Evolutionary conservation across 2,113 vertebrate species (phyloP).

Genomic region (Ginglymostoma cirratum): DNA sequence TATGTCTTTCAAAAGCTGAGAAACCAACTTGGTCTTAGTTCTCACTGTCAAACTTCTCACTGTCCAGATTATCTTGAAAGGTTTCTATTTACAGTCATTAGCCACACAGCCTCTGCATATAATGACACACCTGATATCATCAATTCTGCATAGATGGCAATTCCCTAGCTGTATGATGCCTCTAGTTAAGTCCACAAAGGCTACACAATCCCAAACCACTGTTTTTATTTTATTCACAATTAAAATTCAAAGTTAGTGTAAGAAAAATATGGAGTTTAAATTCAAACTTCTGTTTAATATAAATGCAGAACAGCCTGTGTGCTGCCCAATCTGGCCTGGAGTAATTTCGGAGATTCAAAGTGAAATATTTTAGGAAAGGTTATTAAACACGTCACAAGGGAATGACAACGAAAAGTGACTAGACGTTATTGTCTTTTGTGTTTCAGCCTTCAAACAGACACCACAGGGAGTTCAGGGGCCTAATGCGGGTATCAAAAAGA

Average conservation of each 20-base stretch:
- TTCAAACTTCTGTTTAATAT: neutral
- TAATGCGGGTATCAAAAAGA: conserved; percentile 73
- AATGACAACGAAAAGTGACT: neutral
- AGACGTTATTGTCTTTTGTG: neutral
- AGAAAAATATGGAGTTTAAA: neutral
- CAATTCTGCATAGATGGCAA: neutral
- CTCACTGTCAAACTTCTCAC: neutral
- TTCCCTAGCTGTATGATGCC: neutral
- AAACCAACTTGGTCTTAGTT: neutral
- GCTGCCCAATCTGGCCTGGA: neutral
- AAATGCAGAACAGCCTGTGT: neutral
- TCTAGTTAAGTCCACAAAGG: neutral
- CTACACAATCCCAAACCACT: neutral
- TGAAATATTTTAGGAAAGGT: neutral
- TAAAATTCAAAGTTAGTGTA: neutral
- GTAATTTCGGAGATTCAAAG: neutral
- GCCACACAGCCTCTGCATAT: neutral
- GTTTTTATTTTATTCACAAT: neutral
- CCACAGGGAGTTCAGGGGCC: conserved; percentile 71
- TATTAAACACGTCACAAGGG: neutral
- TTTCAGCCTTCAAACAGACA: conserved; percentile 85
- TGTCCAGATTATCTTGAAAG: neutral
- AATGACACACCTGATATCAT: neutral
- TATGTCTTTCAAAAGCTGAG: neutral
- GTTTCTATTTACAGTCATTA: neutral